Conservation (phyloP, 2,888 invertebrate genomes). For the Octodonta nipae region DNA sequence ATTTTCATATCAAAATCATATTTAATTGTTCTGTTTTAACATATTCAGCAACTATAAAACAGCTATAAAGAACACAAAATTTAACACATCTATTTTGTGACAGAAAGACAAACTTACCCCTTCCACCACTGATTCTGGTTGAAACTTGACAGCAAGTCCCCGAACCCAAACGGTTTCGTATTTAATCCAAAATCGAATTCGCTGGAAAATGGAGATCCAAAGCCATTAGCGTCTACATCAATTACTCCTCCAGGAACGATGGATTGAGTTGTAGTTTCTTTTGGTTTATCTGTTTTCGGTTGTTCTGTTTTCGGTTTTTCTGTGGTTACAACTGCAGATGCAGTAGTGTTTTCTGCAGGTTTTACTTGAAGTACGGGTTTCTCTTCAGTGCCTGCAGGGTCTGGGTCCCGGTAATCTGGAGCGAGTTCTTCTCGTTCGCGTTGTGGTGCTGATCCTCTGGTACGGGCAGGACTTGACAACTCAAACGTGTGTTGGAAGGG, state of each 20-base stretch:
- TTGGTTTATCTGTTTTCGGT: not conserved
- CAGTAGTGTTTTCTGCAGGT: slow-evolving; percentile 5
- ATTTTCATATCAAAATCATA: too few species aligned
- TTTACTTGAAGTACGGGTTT: slow-evolving; percentile 20
- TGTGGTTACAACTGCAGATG: too few species aligned
- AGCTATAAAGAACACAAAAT: too few species aligned
- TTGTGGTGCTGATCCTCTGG: slow-evolving; percentile 1
- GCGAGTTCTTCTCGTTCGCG: slow-evolving; percentile 27
- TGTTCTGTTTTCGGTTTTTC: too few species aligned
- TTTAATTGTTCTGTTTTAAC: too few species aligned
- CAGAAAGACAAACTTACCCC: slow-evolving; percentile 13
- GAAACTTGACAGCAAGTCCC: slow-evolving; percentile 11
- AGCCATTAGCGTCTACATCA: slow-evolving; percentile 23
- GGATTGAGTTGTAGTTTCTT: slow-evolving; percentile 8
- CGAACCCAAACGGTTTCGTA: slow-evolving; percentile 11
- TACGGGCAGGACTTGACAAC: slow-evolving; percentile 13
- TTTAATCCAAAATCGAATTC: slow-evolving; percentile 11
- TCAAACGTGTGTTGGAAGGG: slow-evolving; percentile 10
- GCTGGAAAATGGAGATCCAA: slow-evolving; percentile 9
- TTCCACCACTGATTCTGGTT: slow-evolving; percentile 14
- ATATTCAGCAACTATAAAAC: too few species aligned
- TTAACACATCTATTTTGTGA: too few species aligned
- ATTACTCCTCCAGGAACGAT: too few species aligned
- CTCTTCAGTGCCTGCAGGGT: slow-evolving; percentile 18
- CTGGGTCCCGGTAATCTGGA: slow-evolving; percentile 28